Percentiles rank a stretch among this genome's conserved stretches.
These are phyloP conservation scores for Sturnira hondurensis DNA, from an alignment of 2,113 vertebrate species.

Conservation along the genomic window DNA sequence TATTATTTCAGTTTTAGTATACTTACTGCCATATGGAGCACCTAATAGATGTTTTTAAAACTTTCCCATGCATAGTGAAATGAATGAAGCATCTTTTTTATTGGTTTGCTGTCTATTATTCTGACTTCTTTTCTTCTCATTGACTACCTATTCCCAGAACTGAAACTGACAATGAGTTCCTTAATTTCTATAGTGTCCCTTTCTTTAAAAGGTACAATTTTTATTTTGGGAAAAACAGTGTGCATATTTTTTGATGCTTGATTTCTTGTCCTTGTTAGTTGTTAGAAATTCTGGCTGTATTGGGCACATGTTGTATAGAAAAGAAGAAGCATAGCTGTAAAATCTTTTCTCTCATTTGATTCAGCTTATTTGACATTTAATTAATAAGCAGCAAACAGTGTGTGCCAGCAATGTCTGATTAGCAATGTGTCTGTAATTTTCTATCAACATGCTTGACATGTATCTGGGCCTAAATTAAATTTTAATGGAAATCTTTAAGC, in stretches of 20 bases:
- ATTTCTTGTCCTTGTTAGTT: background rate
- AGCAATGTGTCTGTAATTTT: background rate
- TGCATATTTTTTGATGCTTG: background rate
- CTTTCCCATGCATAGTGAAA: background rate
- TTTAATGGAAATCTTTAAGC: background rate
- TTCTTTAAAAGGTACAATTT: background rate
- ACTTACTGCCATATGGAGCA: background rate
- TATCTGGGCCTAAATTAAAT: background rate
- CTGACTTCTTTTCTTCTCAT: background rate
- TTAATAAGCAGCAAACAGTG: background rate
- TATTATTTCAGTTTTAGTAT: background rate
- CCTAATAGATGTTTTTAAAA: background rate
- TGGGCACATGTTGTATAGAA: background rate
- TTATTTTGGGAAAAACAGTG: background rate
- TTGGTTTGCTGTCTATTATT: constrained; percentile 47
- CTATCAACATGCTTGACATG: background rate
- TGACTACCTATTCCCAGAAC: background rate
- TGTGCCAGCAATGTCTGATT: background rate
- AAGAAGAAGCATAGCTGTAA: background rate
- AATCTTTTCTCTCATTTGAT: background rate
- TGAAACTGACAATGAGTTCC: background rate
- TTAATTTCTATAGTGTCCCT: background rate
- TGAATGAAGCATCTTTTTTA: background rate
- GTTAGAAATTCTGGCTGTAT: background rate
- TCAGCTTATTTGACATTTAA: background rate